Evolutionary conservation across 2,113 vertebrate species (phyloP), one percentile per base, ranked within the genome.

Genomic region (Takifugu flavidus): DNA sequence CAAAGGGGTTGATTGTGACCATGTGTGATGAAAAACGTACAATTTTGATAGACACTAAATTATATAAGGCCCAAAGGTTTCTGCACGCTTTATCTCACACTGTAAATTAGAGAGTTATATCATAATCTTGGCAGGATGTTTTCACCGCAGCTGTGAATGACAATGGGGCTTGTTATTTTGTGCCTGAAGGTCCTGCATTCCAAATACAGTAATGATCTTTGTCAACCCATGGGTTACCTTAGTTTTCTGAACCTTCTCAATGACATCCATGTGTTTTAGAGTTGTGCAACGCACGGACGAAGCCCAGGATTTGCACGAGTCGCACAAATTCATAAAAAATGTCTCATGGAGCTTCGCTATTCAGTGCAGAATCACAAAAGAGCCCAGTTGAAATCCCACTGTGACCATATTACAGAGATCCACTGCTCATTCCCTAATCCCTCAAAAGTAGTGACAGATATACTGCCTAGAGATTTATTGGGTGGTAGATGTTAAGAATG

Each of bases 71-170:
- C 8, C 34, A 39, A 39, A 20, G 20, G 26, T 26, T 60, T 43
- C 62, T 73, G 56, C 47, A 67, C 72, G 68, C 29, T 25, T 66
- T 59, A 53, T 59, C 57, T 54, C 65, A 74, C 47, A 39, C 25
- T 54, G n/a, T 26, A 49, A 54, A 70, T 65, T 2, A 2, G 46
- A 55, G 53, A 59, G 47, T 20, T 65, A 72, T 61, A 67, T 58
- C 62, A 74, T 58, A 61, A 72, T 65, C 58, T 68, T 82, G 67
- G 67, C 72, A 39, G 6, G 1, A 46, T 27, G 45, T 34, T 72
- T 74, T 76, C 77, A 66, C 42, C 42, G 61, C 70, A 78, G 62
- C 65, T 56, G 67, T 59, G 42, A 62, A 34, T 46, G 65, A 63
- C 7, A 59, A 52, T 57, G 39, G 50, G 67, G 70, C 67, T 47